phyloP scores from a whole-genome alignment of 2,888 invertebrate genomes.

The Endomychus coccineus region DNA sequence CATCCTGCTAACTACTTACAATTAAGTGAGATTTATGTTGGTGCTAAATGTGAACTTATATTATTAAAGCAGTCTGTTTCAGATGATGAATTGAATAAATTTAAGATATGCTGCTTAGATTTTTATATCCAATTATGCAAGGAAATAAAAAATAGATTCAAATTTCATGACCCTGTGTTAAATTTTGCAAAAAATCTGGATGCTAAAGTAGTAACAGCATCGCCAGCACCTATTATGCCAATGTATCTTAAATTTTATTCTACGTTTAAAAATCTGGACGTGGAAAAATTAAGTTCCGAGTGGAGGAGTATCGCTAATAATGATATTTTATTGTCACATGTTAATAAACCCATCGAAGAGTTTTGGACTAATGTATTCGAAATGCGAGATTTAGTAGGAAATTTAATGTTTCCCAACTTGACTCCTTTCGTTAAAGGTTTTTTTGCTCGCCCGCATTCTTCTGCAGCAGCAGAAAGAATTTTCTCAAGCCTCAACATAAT shows the following conservation, averaged over 20 bases:
- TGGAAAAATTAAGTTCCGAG: slow-evolving; percentile 7
- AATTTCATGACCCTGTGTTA: slow-evolving; percentile 17
- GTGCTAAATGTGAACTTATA: slow-evolving; percentile 14
- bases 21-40: slow-evolving; percentile 16
- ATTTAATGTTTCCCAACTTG: slow-evolving; percentile 9
- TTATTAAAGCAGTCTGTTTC: slow-evolving; percentile 7
- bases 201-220: slow-evolving; percentile 6
- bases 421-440: slow-evolving; percentile 6
- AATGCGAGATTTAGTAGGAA: slow-evolving; percentile 7
- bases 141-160: slow-evolving; percentile 19
- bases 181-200: slow-evolving; percentile 15
- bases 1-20: slow-evolving; percentile 15
- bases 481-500: slow-evolving; percentile 9
- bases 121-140: slow-evolving; percentile 18
- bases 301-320: slow-evolving; percentile 2
- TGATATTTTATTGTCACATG: not conserved
- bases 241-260: slow-evolving; percentile 3
- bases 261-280: slow-evolving; percentile 3
- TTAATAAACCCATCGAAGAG: not conserved
- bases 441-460: slow-evolving; percentile 9
- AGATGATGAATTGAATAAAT: slow-evolving; percentile 14
- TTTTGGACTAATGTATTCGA: slow-evolving; percentile 8
- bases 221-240: slow-evolving; percentile 3
- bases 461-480: slow-evolving; percentile 10
- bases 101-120: slow-evolving; percentile 13